These are phyloP conservation scores for Plemyria rubiginata DNA, from an alignment of 2,888 invertebrate genomes.

Conservation along the genomic window DNA sequence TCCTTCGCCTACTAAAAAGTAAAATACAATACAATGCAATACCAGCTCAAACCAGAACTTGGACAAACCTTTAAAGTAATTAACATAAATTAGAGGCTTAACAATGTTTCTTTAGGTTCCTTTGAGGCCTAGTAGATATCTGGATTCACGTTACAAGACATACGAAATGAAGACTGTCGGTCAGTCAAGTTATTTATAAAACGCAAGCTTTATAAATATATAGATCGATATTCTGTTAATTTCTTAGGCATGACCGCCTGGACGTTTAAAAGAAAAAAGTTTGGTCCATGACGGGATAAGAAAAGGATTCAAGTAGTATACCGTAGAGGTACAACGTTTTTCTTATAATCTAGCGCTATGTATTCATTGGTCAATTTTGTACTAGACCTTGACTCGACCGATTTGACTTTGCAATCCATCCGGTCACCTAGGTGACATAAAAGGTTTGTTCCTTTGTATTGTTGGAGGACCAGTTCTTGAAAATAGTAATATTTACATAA, in stretches of 20 bases:
- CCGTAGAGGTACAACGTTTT: neutral
- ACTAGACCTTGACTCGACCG: neutral
- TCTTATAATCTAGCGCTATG: neutral
- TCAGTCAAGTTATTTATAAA: too few species aligned
- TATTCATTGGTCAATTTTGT: conserved; percentile 5
- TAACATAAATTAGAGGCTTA: neutral
- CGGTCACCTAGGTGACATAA: conserved; percentile 6
- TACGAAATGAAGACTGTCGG: too few species aligned
- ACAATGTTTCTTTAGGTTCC: neutral
- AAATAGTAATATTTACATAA: conserved; percentile 13
- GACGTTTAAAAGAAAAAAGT: too few species aligned
- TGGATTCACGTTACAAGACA: neutral
- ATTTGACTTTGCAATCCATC: conserved; percentile 3
- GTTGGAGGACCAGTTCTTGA: conserved; percentile 17
- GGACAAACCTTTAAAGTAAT: neutral
- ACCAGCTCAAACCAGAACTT: conserved; percentile 3
- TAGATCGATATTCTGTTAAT: too few species aligned
- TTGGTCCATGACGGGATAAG: neutral
- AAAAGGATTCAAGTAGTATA: too few species aligned
- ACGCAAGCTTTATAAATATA: too few species aligned
- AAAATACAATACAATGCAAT: neutral
- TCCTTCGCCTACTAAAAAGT: conserved; percentile 7
- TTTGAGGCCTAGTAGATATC: neutral
- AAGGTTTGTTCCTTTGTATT: neutral
- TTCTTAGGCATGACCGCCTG: too few species aligned